These are phyloP conservation scores for Coronaproctus castanopsis DNA, from an alignment of 2,888 invertebrate genomes.

Conservation along the genomic window DNA sequence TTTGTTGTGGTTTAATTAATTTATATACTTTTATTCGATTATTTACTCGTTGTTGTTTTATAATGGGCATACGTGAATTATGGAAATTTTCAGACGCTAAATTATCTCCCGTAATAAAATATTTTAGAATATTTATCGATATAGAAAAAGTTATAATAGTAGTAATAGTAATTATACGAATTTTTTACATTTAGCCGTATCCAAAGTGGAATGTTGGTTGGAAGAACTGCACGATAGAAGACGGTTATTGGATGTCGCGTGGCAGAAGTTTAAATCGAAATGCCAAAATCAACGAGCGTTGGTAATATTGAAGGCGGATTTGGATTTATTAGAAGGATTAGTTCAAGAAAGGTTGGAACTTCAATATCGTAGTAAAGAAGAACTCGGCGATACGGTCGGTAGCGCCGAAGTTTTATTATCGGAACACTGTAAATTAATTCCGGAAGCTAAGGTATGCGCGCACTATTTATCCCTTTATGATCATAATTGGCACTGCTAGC, in stretches of 20 bases:
- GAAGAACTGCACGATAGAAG: constrained; percentile 55
- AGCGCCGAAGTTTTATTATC: constrained; percentile 44
- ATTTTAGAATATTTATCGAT: no score
- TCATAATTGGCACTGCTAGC: no score
- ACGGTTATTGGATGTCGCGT: constrained; percentile 44
- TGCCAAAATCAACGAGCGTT: constrained; percentile 58
- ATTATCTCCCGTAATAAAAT: no score
- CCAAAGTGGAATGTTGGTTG: constrained; percentile 52
- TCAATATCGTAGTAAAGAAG: constrained; percentile 34
- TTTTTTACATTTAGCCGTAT: constrained; percentile 39
- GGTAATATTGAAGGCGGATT: constrained; percentile 48
- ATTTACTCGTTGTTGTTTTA: no score
- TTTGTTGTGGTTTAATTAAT: no score
- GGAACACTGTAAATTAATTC: constrained; percentile 44
- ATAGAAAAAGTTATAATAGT: no score
- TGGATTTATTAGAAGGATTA: constrained; percentile 40
- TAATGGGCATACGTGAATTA: no score
- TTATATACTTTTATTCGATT: no score
- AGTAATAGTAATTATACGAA: no score
- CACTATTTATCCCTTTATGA: no score
- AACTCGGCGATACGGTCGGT: constrained; percentile 49
- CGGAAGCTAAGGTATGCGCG: constrained; percentile 46
- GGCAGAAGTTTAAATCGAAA: constrained; percentile 46
- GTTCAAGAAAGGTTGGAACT: constrained; percentile 35
- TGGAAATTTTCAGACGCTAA: no score